Percentiles rank a stretch among this genome's conserved stretches.
Evolutionary conservation across 2,113 vertebrate genomes (phyloP).

Genomic region (Thryonomys swinderianus): DNA sequence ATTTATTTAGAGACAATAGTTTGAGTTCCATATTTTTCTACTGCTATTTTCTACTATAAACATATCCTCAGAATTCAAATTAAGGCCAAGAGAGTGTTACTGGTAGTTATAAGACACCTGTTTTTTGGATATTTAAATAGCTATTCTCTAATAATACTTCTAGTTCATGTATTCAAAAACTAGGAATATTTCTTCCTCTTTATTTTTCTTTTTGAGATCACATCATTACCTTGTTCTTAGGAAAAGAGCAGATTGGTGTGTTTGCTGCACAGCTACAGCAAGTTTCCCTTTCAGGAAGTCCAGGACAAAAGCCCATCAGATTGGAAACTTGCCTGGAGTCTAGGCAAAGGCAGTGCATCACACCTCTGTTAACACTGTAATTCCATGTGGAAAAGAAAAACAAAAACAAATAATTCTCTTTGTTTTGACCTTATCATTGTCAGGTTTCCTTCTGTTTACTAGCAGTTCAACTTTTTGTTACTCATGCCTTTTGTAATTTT

Average conservation of each 20-base stretch:
- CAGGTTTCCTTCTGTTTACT: not conserved
- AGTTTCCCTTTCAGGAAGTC: conserved; percentile 47
- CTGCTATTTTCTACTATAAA: conserved; percentile 70
- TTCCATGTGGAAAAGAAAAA: not conserved
- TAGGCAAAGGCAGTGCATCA: not conserved
- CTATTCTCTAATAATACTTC: conserved; percentile 27
- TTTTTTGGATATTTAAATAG: conserved; percentile 24
- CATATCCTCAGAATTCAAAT: conserved; percentile 64
- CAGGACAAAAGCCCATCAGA: conserved; percentile 5
- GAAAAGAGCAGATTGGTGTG: conserved; percentile 15
- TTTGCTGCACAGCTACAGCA: not conserved
- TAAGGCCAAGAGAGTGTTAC: conserved; percentile 58
- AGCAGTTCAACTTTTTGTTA: not conserved
- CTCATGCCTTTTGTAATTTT: not conserved
- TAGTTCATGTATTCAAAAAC: conserved; percentile 13
- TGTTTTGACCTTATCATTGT: not conserved
- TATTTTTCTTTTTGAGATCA: conserved; percentile 50
- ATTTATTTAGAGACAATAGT: conserved; percentile 69
- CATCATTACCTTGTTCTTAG: conserved; percentile 27
- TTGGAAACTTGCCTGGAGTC: conserved; percentile 9
- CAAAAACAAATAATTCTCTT: not conserved
- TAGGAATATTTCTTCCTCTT: conserved; percentile 1
- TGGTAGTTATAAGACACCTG: conserved; percentile 68
- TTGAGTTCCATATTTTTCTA: conserved; percentile 50
- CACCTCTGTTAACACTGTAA: not conserved